These are phyloP conservation scores for Drosophila varians DNA, from an alignment of 1,140 invertebrate species.

Conservation along the genomic window DNA sequence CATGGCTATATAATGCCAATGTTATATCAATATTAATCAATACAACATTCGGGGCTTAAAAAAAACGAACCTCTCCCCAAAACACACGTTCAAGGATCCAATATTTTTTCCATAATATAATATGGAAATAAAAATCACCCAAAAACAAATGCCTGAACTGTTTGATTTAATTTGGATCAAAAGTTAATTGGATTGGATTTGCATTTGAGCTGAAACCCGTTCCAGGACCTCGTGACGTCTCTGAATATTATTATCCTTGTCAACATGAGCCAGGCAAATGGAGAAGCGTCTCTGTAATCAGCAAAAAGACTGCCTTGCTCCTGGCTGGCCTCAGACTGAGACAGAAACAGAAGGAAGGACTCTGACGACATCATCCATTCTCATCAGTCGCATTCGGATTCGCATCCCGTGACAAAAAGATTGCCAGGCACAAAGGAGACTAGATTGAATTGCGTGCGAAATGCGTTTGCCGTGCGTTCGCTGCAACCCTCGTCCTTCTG, in stretches of 20 bases:
- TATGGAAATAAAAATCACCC: neutral
- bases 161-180: neutral
- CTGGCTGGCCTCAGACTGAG: neutral
- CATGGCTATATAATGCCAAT: no score
- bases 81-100: no score
- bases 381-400: slow-evolving; percentile 41
- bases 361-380: slow-evolving; percentile 58
- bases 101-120: no score
- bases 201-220: neutral
- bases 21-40: no score
- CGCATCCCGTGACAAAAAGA: slow-evolving; percentile 67
- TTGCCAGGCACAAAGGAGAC: slow-evolving; percentile 67
- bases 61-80: no score
- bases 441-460: slow-evolving; percentile 81
- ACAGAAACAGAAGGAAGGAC: neutral
- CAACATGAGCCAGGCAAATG: neutral
- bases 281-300: neutral
- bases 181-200: neutral
- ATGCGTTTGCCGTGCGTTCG: slow-evolving; percentile 68
- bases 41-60: no score
- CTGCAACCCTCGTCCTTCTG: slow-evolving; percentile 52
- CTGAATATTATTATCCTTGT: neutral
- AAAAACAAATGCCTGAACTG: neutral
- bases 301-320: neutral
- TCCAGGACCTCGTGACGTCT: neutral